Evolutionary conservation across 2,797 vertebrate genomes (phyloP), one percentile per base, ranked within the genome.

Genomic region (Helostoma temminkii): DNA sequence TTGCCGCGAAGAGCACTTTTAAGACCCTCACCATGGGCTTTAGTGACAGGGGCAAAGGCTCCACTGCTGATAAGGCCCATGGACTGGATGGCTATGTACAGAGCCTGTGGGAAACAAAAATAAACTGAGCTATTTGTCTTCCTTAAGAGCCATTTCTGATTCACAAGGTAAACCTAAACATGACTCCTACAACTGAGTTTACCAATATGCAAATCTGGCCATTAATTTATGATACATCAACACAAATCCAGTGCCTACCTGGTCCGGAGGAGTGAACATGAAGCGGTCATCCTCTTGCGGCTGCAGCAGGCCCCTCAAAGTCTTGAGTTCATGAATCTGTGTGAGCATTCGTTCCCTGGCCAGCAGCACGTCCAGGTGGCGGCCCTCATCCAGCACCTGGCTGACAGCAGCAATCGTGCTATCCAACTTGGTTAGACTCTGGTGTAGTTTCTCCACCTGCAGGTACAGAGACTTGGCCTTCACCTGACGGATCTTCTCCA

Each of bases 401-500:
- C 97, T 96, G 16, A 98, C 97, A 0, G 96, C 96, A 11, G 96
- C 96, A 3, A 99, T 97, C 67, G 98, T 98, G 92, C 95, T 98
- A 83, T 99, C 98, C 60, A 99, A 80, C 86, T 98, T 98, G 83
- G 94, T 97, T 9, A 99, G 94, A 91, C 96, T 97, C 89, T 98
- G 98, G 67, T 98, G 96, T 49, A 99, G 93, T 81, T 98, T 98
- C 78, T 99, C 98, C 66, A 99, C 97, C 90, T 99, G 98, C 85
- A 99, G 93, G 90, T 99, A 99, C 45, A 99, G 93, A 4, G 98
- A 98, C 92, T 99, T 99, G 70, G 97, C 97, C 90, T 99, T 99
- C 86, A 99, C 94, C 89, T 99, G 97, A 47, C 97, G 96, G 84
- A 99, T 99, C 93, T 99, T 99, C 91, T 99, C 98, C 68, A 99